Evolutionary conservation across 2,888 invertebrate species (phyloP).

Genomic region (Lacanobia oleracea): DNA sequence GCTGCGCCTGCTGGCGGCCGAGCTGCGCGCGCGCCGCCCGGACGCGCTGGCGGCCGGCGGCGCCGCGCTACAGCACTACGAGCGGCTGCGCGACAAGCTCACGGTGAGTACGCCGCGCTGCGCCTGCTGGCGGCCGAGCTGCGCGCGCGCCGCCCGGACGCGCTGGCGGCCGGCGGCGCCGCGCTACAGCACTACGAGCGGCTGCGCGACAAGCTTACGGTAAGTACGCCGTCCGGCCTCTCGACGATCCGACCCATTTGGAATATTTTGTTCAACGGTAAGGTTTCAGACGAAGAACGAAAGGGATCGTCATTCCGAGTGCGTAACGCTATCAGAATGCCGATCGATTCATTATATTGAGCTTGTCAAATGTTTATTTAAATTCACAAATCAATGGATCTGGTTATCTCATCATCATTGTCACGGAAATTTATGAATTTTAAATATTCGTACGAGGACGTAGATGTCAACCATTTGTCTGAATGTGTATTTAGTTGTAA

Average conservation of each 20-base stretch:
- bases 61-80: too few species aligned
- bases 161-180: too few species aligned
- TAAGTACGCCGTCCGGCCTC: too few species aligned
- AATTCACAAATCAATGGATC: conserved; percentile 20
- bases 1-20: too few species aligned
- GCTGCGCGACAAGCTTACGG: too few species aligned
- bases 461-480: conserved; percentile 20
- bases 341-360: conserved; percentile 10
- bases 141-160: too few species aligned
- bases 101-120: too few species aligned
- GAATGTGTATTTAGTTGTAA: conserved; percentile 35
- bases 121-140: too few species aligned
- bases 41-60: too few species aligned
- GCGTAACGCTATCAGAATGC: conserved; percentile 24
- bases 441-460: conserved; percentile 11
- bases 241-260: neutral
- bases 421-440: neutral
- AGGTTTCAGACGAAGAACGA: neutral
- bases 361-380: conserved; percentile 33
- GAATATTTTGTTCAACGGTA: neutral
- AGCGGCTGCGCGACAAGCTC: too few species aligned
- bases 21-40: too few species aligned
- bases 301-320: conserved; percentile 7
- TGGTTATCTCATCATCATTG: conserved; percentile 12
- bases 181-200: too few species aligned